phyloP scores from a whole-genome alignment of 2,113 vertebrate genomes.

The Parotia lawesii region DNA sequence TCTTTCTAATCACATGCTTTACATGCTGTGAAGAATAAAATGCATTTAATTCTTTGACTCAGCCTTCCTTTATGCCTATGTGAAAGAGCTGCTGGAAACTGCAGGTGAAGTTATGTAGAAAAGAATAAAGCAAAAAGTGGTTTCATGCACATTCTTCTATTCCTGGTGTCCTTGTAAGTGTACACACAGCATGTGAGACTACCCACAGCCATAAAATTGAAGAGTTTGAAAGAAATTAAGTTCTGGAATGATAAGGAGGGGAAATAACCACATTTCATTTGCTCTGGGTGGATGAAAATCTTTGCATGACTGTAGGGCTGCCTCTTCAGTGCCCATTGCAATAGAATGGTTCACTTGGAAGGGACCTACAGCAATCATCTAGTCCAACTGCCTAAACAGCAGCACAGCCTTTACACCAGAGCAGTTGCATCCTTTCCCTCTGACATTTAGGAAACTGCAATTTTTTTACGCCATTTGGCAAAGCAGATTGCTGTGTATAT shows the following conservation, averaged over 20 bases:
- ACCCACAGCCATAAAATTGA: background rate
- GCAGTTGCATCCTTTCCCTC: background rate
- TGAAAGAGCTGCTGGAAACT: conserved; percentile 33
- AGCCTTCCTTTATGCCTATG: background rate
- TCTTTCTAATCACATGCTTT: conserved; percentile 30
- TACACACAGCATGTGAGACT: conserved; percentile 17
- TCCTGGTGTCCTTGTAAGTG: background rate
- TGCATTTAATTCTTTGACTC: conserved; percentile 47
- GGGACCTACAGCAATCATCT: background rate
- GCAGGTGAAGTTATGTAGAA: conserved; percentile 12
- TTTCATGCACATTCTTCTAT: background rate
- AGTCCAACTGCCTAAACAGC: background rate
- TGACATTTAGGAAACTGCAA: background rate
- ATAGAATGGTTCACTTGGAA: background rate
- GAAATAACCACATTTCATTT: background rate
- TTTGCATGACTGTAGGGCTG: background rate
- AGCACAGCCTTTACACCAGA: background rate
- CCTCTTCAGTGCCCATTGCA: background rate
- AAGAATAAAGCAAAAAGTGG: conserved; percentile 25
- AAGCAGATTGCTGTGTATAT: background rate
- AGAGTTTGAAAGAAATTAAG: background rate
- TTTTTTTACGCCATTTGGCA: background rate
- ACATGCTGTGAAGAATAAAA: conserved; percentile 56
- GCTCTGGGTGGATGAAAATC: background rate
- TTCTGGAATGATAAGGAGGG: background rate